phyloP scores from a whole-genome alignment of 2,888 invertebrate species.

The Hyppa rectilinea region DNA sequence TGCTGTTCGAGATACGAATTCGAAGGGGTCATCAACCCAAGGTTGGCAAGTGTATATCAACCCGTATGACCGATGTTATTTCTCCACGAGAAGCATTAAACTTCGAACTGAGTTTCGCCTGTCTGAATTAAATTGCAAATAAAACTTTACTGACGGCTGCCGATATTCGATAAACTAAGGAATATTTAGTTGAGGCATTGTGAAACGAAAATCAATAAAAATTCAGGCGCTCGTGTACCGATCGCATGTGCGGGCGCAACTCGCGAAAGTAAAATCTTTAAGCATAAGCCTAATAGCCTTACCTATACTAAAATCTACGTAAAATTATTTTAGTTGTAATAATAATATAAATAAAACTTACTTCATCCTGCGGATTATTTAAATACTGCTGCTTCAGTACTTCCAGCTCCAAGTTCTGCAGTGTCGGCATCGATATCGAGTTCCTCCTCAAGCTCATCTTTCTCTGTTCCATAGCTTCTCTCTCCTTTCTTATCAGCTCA shows the following conservation, averaged over 20 bases:
- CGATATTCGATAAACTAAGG: neutral
- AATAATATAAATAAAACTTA: slow-evolving; percentile 68
- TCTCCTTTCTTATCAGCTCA: slow-evolving; percentile 78
- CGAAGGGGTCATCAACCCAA: no score
- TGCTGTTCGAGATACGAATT: no score
- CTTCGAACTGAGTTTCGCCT: neutral
- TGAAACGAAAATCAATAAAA: slow-evolving; percentile 4
- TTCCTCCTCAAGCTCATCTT: slow-evolving; percentile 90
- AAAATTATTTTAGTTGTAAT: neutral
- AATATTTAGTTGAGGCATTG: neutral
- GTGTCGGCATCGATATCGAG: slow-evolving; percentile 94
- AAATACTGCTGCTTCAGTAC: slow-evolving; percentile 87
- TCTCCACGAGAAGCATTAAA: no score
- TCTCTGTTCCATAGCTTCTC: slow-evolving; percentile 74
- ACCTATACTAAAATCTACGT: neutral
- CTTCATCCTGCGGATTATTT: slow-evolving; percentile 79
- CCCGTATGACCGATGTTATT: no score
- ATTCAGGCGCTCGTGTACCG: slow-evolving; percentile 12
- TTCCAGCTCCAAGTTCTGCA: slow-evolving; percentile 92
- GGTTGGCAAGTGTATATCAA: no score
- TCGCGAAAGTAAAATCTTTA: neutral
- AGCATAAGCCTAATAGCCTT: neutral
- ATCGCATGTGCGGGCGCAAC: neutral
- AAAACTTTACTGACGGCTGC: neutral
- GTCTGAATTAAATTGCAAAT: neutral